Evolutionary conservation across 2,797 vertebrate species (phyloP).

Genomic region (Oceanodroma leucorhoa): DNA sequence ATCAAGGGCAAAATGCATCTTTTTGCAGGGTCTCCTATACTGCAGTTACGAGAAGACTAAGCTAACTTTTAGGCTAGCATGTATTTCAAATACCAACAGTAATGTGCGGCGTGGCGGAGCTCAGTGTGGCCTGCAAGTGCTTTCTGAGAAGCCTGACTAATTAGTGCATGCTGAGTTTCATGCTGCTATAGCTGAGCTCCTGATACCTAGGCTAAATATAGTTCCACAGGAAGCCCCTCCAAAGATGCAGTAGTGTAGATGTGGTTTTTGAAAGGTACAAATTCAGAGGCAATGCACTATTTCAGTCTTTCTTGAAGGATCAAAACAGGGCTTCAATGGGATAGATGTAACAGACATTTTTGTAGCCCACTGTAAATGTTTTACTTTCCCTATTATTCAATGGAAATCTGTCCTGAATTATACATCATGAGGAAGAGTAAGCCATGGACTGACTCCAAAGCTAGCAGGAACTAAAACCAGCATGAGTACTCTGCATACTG

Average conservation of each 20-base stretch:
- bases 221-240: constrained; percentile 1
- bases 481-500: not conserved
- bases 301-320: not conserved
- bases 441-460: not conserved
- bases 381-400: not conserved
- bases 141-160: not conserved
- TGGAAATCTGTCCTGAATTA: not conserved
- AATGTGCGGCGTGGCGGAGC: not conserved
- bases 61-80: not conserved
- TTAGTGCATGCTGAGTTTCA: not conserved
- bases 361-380: not conserved
- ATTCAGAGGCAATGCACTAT: not conserved
- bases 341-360: not conserved
- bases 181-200: not conserved
- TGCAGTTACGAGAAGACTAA: not conserved
- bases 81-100: not conserved
- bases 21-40: not conserved
- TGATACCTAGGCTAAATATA: not conserved
- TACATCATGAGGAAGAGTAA: not conserved
- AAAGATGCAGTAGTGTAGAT: not conserved
- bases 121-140: not conserved
- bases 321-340: not conserved
- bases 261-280: not conserved
- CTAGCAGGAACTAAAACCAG: not conserved
- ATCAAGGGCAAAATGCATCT: not conserved